phyloP scores from a whole-genome alignment of 2,113 vertebrate genomes.

The Larimichthys crocea region DNA sequence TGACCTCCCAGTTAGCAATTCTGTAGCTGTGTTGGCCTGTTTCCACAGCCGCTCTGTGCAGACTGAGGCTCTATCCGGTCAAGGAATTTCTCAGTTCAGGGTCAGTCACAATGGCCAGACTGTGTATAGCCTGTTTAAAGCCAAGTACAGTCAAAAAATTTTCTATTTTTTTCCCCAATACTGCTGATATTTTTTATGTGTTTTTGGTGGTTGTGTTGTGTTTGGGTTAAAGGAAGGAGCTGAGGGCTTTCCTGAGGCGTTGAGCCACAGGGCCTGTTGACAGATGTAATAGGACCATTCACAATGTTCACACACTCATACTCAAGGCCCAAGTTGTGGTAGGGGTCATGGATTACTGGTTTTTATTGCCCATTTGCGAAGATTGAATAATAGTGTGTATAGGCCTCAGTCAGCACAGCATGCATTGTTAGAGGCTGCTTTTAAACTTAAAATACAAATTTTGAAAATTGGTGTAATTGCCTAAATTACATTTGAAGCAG shows the following conservation, averaged over 20 bases:
- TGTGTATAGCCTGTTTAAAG: neutral
- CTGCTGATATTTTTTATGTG: slow-evolving; percentile 5
- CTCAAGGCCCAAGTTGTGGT: neutral
- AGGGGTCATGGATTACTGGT: neutral
- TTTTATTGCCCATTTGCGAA: slow-evolving; percentile 10
- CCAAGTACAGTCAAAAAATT: slow-evolving; percentile 10
- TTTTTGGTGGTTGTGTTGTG: neutral
- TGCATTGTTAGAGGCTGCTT: neutral
- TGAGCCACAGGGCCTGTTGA: slow-evolving; percentile 2
- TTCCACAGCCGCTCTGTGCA: slow-evolving; percentile 18
- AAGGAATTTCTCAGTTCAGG: slow-evolving; percentile 38
- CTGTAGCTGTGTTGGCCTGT: slow-evolving; percentile 20
- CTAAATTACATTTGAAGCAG: no score
- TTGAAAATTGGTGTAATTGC: neutral
- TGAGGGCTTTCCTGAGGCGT: neutral
- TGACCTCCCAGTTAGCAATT: slow-evolving; percentile 7
- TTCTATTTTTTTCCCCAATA: neutral
- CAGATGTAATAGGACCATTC: slow-evolving; percentile 18
- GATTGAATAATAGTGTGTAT: neutral
- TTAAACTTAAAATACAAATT: neutral
- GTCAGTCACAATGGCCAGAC: neutral
- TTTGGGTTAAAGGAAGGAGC: slow-evolving; percentile 6
- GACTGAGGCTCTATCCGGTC: slow-evolving; percentile 1
- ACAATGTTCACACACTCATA: neutral
- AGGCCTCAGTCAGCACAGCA: neutral